Conservation (phyloP, 2,113 vertebrate genomes). For the Nerophis ophidion region DNA sequence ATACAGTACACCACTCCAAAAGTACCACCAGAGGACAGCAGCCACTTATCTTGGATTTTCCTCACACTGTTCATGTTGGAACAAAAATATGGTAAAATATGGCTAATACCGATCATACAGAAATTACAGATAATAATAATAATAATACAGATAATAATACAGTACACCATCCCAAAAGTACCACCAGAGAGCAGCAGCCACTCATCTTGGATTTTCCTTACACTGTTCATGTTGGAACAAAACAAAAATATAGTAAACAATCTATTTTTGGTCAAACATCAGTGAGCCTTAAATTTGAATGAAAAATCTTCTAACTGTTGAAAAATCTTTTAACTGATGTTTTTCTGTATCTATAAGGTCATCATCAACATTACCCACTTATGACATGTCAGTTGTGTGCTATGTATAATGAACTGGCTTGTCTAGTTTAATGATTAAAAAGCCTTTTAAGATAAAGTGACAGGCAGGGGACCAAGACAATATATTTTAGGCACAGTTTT, state of each 20-base stretch:
- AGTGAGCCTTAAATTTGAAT: not conserved
- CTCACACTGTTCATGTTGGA: no score
- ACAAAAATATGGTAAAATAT: no score
- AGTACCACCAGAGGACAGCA: no score
- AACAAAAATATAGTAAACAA: not conserved
- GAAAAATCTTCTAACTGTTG: not conserved
- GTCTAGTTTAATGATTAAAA: slow-evolving; percentile 4
- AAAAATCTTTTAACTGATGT: not conserved
- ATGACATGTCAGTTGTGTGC: slow-evolving; percentile 8
- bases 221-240: not conserved
- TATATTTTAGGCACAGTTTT: no score
- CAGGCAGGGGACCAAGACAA: not conserved
- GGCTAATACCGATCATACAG: no score
- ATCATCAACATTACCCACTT: not conserved
- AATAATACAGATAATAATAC: no score
- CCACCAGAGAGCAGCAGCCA: slow-evolving; percentile 57
- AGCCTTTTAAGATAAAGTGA: not conserved
- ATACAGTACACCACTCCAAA: no score
- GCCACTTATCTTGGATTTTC: no score
- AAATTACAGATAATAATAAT: no score
- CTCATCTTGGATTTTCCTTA: slow-evolving; percentile 7
- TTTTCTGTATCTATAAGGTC: not conserved
- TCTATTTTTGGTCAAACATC: no score
- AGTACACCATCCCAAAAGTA: not conserved
- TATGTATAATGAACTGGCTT: slow-evolving; percentile 7